Evolutionary conservation across 2,888 invertebrate species (phyloP).

Genomic region (Diplolepis rosae): DNA sequence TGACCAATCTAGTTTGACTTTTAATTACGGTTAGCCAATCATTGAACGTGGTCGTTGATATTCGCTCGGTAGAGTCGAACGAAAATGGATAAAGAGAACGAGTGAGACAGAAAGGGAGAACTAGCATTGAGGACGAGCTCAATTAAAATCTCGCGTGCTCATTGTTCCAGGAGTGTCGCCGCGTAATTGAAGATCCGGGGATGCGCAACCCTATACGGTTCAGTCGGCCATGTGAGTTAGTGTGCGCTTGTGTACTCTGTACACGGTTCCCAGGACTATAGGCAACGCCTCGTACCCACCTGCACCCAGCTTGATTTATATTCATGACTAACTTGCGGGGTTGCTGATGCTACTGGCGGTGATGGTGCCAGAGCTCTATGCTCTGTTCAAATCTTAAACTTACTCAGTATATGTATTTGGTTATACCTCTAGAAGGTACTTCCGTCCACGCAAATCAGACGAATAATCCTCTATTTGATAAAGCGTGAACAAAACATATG

Average conservation of each 20-base stretch:
- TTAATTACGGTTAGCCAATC: slow-evolving; percentile 37
- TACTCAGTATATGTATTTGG: slow-evolving; percentile 33
- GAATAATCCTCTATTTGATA: neutral
- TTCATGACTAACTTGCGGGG: slow-evolving; percentile 53
- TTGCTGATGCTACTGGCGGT: slow-evolving; percentile 34
- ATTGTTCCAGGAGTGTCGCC: slow-evolving; percentile 50
- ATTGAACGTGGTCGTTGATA: slow-evolving; percentile 9
- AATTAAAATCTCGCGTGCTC: slow-evolving; percentile 57
- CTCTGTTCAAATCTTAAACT: slow-evolving; percentile 48
- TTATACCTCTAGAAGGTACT: neutral
- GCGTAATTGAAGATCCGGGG: slow-evolving; percentile 50
- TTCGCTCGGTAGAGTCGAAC: slow-evolving; percentile 3
- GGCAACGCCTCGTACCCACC: slow-evolving; percentile 35
- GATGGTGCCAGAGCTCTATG: slow-evolving; percentile 40
- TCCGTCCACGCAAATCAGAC: neutral
- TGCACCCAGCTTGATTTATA: slow-evolving; percentile 49
- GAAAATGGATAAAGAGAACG: slow-evolving; percentile 2
- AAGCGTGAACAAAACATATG: too few species aligned
- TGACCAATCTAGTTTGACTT: slow-evolving; percentile 35
- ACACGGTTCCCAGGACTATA: slow-evolving; percentile 2
- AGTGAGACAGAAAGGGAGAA: neutral
- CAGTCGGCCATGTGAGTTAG: slow-evolving; percentile 10
- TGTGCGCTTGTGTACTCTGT: slow-evolving; percentile 11
- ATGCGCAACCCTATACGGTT: slow-evolving; percentile 23
- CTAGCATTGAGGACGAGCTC: slow-evolving; percentile 44